phyloP scores from a whole-genome alignment of 2,888 invertebrate species.

The Idaea straminata region DNA sequence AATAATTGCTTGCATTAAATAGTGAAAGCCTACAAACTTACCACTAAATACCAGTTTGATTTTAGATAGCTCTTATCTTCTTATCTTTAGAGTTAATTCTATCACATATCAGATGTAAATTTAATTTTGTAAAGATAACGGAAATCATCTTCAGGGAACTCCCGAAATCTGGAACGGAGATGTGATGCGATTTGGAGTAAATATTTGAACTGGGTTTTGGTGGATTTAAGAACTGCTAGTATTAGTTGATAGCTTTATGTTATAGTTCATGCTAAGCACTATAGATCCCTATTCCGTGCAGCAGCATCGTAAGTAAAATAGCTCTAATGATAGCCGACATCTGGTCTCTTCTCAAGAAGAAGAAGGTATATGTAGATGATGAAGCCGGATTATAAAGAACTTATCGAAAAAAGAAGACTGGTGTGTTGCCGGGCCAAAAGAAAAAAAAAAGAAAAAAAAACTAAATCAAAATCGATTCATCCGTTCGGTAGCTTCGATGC shows the following conservation, averaged over 20 bases:
- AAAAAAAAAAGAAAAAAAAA: too few species aligned
- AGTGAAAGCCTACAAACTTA: background rate
- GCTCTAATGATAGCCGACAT: too few species aligned
- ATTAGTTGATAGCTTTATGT: background rate
- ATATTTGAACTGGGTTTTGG: background rate
- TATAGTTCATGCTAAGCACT: background rate
- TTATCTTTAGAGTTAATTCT: background rate
- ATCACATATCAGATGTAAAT: background rate
- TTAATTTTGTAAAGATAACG: conserved; percentile 3
- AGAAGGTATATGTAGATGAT: too few species aligned
- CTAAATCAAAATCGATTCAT: too few species aligned
- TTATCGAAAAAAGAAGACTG: too few species aligned
- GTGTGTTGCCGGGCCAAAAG: too few species aligned
- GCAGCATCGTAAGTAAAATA: too few species aligned
- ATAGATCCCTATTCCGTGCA: too few species aligned
- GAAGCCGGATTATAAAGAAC: too few species aligned
- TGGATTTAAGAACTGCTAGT: background rate
- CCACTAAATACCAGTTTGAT: background rate
- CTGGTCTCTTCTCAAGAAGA: too few species aligned
- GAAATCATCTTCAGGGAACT: conserved; percentile 1
- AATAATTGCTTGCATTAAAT: conserved; percentile 2
- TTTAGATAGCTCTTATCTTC: background rate
- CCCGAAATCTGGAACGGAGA: background rate
- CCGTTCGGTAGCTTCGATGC: too few species aligned
- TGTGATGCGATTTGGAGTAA: background rate